These are phyloP conservation scores for Drosophila subsilvestris DNA, from an alignment of 2,888 invertebrate species.

Conservation along the genomic window DNA sequence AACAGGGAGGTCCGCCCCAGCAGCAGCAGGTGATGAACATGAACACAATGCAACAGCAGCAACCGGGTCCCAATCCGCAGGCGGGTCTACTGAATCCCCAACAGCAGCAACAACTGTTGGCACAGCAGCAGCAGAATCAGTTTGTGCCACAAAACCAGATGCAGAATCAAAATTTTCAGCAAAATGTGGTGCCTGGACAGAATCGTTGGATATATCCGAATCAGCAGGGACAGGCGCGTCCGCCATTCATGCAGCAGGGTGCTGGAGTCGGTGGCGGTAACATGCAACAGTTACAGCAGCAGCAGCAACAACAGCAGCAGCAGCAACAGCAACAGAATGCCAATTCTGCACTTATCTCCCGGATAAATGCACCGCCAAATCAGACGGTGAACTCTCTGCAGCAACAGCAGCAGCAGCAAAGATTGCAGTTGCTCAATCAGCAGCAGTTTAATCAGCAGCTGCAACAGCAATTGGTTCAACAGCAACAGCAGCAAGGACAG, in stretches of 20 bases:
- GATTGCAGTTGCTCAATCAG: slow-evolving; percentile 82
- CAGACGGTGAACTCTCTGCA: slow-evolving; percentile 80
- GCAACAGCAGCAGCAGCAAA: slow-evolving; percentile 83
- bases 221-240: slow-evolving; percentile 70
- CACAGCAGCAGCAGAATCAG: slow-evolving; percentile 71
- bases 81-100: slow-evolving; percentile 58
- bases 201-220: slow-evolving; percentile 81
- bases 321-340: slow-evolving; percentile 81
- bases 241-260: slow-evolving; percentile 65
- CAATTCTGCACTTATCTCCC: slow-evolving; percentile 86
- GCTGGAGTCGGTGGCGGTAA: slow-evolving; percentile 51
- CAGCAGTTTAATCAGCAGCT: slow-evolving; percentile 76
- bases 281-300: slow-evolving; percentile 69
- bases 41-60: slow-evolving; percentile 64
- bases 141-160: slow-evolving; percentile 70
- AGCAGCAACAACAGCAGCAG: slow-evolving; percentile 69
- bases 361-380: slow-evolving; percentile 86
- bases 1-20: slow-evolving; percentile 59
- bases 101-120: slow-evolving; percentile 69
- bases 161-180: slow-evolving; percentile 81
- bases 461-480: slow-evolving; percentile 60
- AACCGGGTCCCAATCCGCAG: slow-evolving; percentile 50
- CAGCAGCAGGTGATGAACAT: slow-evolving; percentile 79
- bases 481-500: slow-evolving; percentile 31
- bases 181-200: slow-evolving; percentile 74